Evolutionary conservation across 2,797 vertebrate genomes (phyloP), one percentile per base, ranked within the genome.

Genomic region (Catamblyrhynchus diadema): DNA sequence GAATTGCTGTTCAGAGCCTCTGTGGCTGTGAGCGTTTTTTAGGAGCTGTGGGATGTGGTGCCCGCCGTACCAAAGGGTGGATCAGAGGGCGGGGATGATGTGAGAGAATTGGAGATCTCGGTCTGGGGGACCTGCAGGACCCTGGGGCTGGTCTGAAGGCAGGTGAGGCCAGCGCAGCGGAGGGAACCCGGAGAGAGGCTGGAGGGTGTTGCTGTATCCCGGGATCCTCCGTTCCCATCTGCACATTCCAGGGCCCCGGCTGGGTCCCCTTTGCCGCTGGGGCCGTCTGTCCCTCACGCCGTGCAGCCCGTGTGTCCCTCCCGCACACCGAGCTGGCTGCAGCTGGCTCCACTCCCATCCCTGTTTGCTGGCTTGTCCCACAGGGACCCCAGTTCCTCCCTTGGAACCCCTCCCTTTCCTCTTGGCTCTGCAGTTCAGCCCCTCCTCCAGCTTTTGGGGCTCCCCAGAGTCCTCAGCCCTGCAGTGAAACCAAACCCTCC

Each of bases 231-330:
- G 0, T 27, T 73, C 45, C 77, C 28, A 2, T 4, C 44, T 4
- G 3, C 6, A 3, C 6, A 1, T 28, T 35, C 21, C 16, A 13
- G 28, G 19, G 22, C 3, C 10, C 2, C 56, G 1, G 20, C 3
- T 33, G 14, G 47, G n/a, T 45, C 28, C 56, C 14, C 9, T 54
- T 32, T 54, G 45, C 25, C 16, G 0, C n/a, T 3, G 6, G 23
- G 33, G 14, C 45, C 14, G 6, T 5, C 12, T 64, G 60, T 59
- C 35, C 35, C 32, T 45, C 4, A 4, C 15, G 54, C 21, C 6
- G 7, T 1, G 33, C n/a, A 27, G 20, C 41, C 32, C 5, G 25
- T 17, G 9, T 8, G 7, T 32, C 41, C n/a, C 16, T 13, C 23
- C 8, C 7, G 3, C 19, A 37, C 10, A 1, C 2, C 2, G 5